Base-by-base conservation (phyloP, 1,140 invertebrate genomes). In the Drosophila repleta region DNA sequence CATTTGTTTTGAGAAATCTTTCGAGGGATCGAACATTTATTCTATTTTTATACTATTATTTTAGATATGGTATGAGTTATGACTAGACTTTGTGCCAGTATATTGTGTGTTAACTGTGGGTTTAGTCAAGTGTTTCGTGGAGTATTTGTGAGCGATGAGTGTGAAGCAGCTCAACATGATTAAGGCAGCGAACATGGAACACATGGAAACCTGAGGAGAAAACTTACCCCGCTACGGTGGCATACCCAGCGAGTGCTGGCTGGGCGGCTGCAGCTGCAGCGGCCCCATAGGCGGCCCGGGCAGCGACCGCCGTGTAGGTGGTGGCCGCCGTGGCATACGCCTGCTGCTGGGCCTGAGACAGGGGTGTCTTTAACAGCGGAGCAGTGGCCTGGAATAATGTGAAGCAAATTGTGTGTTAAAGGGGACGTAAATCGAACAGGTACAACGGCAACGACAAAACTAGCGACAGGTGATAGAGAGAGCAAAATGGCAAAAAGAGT, bases 261-360 rank as follows among this genome's bases (percentile, higher is more conserved):
- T 74, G 95, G 94, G 72, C 96, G 93, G 96, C 96, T 95, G 79
- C 96, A 93, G 96, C 96, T 51, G 96, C 96, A 43, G 96, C 96
- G 35, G 96, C 95, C 53, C 96, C 96, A 82, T 96, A 96, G 39
- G 95, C 95, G 26, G 96, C 96, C 70, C 95, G 95, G 76, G 96
- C 95, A 29, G 96, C 96, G 69, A 96, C 96, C 78, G 96, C 96
- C 90, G 95, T 96, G 92, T 96, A 96, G 73, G 94, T 95, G 70
- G 96, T 96, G 65, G 95, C 95, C 70, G 95, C 95, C 80, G 95
- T 95, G 66, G 90, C 90, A 52, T 90, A 90, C 75, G 95, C 95
- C 85, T 95, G 95, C 93, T 94, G 93, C 91, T 93, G 94, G 92
- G 94, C 93, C 85, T 93, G 80, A 85, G 93, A 93, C 80, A 95